Evolutionary conservation across 1,140 invertebrate genomes (phyloP), one percentile per base, ranked within the genome.

Genomic region (Bombus confusus): DNA sequence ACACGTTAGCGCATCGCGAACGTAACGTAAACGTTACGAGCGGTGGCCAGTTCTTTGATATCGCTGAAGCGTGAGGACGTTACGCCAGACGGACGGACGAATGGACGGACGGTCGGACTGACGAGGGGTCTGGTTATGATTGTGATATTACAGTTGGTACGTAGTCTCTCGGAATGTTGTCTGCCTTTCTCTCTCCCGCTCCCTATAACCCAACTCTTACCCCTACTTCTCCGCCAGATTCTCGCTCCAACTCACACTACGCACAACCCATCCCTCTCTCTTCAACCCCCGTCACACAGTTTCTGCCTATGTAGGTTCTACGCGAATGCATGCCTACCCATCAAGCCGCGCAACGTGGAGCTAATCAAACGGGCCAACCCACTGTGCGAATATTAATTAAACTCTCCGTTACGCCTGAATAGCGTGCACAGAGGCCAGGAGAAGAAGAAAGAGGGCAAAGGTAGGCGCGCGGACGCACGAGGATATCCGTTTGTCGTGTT

Each of bases 371-470:
- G 92, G 90, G 90, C 92, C 89, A 88, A 90, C 92, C 90, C 91
- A 88, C 91, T 92, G 91, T 90, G 91, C 92, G 91, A 93, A 94
- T 94, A 94, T 94, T 93, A 94, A 94, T 94, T 94, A 93, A 94
- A 94, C 92, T 92, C 91, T 91, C 88, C 88, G 89, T 93, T 93
- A 92, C 92, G 91, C 81, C 90, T 90, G 92, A 92, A 91, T 89
- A 80, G 92, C 89, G 87, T 87, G 88, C 86, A 86, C 81, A 90
- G 88, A 88, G 87, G 75, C 88, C 75, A 86, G 77, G 86, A 86
- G 91, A 88, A 86, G 43, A 59, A 66, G 71, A 75, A 81, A 87
- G 66, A 74, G 82, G 64, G 39, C 41, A 74, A 86, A 81, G 78
- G 83, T 89, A 47, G 41, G 43, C 8, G 31, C 34, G 34, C 39